A percentile compares a stretch with the other conserved stretches of the same genome.
phyloP scores from a whole-genome alignment of 2,888 invertebrate species.

The Troilus luridus region DNA sequence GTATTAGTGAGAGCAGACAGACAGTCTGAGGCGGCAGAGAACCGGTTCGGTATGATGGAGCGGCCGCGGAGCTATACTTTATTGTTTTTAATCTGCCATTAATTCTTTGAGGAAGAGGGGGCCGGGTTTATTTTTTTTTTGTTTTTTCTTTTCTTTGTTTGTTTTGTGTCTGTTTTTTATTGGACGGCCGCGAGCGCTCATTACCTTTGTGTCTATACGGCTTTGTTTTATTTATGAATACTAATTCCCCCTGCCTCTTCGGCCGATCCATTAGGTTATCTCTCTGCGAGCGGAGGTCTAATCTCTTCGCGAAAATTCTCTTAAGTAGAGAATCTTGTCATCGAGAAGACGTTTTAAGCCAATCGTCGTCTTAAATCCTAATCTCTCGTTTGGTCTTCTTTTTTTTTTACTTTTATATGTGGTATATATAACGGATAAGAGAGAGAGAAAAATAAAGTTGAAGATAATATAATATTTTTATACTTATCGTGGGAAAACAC shows the following conservation, averaged over 20 bases:
- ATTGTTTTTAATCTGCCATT: slow-evolving; percentile 58
- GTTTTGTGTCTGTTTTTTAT: slow-evolving; percentile 17
- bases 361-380: neutral
- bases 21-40: slow-evolving; percentile 3
- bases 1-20: neutral
- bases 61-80: slow-evolving; percentile 41
- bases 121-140: neutral
- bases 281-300: neutral
- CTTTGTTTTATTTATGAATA: slow-evolving; percentile 49
- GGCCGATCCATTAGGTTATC: slow-evolving; percentile 43
- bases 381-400: neutral
- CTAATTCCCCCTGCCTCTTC: slow-evolving; percentile 38
- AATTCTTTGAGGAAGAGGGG: slow-evolving; percentile 23
- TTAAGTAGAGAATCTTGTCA: slow-evolving; percentile 45
- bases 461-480: neutral
- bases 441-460: too few relatives aligned
- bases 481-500: neutral
- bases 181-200: neutral
- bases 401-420: neutral
- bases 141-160: neutral
- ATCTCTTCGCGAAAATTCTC: slow-evolving; percentile 32
- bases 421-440: neutral
- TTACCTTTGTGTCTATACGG: slow-evolving; percentile 43
- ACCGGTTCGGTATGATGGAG: slow-evolving; percentile 57
- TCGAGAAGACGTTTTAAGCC: neutral